Percentiles rank a stretch among this genome's conserved stretches.
phyloP scores from a whole-genome alignment of 2,113 vertebrate species.

The Coptodon bakossiorum region DNA sequence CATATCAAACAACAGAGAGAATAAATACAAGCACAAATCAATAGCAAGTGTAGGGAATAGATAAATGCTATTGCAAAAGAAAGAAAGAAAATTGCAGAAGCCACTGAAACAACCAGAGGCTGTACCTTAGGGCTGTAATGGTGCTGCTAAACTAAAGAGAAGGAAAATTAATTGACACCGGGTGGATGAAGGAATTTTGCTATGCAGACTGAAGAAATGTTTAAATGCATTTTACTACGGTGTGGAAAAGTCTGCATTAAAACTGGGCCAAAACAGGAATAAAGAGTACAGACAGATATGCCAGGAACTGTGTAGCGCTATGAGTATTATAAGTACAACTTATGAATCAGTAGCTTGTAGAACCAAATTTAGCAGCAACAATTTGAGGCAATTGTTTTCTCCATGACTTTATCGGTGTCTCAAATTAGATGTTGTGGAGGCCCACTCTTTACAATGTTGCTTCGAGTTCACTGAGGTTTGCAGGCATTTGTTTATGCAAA shows the following conservation, averaged over 20 bases:
- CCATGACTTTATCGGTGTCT: not conserved
- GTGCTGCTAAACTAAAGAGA: not conserved
- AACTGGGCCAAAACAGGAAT: not conserved
- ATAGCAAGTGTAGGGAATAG: not conserved
- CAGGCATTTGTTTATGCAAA: not conserved
- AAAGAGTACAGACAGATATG: not conserved
- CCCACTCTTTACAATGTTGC: not conserved
- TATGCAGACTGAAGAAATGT: not conserved
- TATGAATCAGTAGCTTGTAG: not conserved
- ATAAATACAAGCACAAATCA: not conserved
- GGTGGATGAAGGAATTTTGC: not conserved
- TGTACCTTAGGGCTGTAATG: not conserved
- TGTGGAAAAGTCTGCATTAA: not conserved
- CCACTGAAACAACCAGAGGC: not conserved
- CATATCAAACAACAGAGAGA: not conserved
- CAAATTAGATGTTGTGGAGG: not conserved
- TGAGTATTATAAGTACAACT: not conserved
- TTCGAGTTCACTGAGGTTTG: not conserved
- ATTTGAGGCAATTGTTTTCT: not conserved
- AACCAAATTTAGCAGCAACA: not conserved
- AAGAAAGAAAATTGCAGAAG: not conserved
- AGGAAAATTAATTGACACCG: constrained; percentile 1
- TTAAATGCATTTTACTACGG: not conserved
- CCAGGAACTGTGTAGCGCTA: not conserved
- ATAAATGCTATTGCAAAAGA: not conserved